Conservation (phyloP, 2,797 vertebrate genomes). For the Helicolenus hilgendorfi region DNA sequence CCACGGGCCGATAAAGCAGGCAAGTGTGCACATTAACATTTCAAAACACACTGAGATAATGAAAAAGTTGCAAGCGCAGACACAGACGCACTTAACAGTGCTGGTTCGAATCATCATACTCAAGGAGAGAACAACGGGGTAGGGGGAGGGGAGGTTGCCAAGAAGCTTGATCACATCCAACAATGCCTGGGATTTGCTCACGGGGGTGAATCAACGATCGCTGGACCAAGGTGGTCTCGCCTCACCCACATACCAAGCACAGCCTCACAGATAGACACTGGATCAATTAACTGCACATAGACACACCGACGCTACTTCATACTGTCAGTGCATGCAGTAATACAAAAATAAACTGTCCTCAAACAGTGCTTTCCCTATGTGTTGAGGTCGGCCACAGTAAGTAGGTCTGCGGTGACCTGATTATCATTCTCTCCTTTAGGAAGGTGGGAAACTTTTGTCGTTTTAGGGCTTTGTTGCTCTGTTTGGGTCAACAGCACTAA, state of each 20-base stretch:
- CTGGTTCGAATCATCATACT: conserved; percentile 7
- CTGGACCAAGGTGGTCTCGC: conserved; percentile 11
- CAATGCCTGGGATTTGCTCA: conserved; percentile 8
- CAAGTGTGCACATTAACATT: conserved; percentile 25
- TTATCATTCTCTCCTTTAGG: background rate
- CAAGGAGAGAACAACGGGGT: background rate
- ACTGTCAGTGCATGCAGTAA: background rate
- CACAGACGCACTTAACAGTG: background rate
- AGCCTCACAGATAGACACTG: background rate
- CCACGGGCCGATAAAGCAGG: conserved; percentile 9
- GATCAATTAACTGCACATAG: conserved; percentile 17
- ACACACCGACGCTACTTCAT: background rate
- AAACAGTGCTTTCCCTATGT: background rate
- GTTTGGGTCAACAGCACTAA: background rate
- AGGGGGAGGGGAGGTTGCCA: background rate
- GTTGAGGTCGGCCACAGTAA: conserved; percentile 11
- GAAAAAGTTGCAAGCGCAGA: background rate
- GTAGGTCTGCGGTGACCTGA: conserved; percentile 29
- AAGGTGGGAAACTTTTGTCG: background rate
- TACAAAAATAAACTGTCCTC: background rate
- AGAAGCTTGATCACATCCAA: conserved; percentile 8
- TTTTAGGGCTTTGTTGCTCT: background rate
- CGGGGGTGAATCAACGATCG: conserved; percentile 21
- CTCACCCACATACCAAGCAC: background rate
- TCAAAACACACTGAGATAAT: background rate